phyloP scores from a whole-genome alignment of 2,888 invertebrate species.

The Gasteruption jaculator region DNA sequence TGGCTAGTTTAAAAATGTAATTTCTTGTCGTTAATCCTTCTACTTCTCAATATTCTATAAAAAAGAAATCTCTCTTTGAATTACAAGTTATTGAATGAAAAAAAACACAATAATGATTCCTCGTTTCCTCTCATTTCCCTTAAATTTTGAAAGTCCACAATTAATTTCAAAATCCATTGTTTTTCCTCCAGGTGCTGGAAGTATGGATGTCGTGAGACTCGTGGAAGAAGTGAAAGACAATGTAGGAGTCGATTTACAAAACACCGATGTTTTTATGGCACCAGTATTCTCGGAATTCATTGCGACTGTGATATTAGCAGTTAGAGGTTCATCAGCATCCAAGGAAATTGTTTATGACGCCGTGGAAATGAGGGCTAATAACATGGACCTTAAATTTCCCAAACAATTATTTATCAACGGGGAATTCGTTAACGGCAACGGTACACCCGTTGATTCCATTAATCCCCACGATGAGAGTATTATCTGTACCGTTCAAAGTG shows the following conservation, averaged over 20 bases:
- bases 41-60: no score
- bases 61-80: no score
- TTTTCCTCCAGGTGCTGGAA: conserved; percentile 73
- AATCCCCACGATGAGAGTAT: conserved; percentile 84
- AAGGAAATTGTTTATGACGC: conserved; percentile 67
- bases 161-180: neutral
- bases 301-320: conserved; percentile 61
- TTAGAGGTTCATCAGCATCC: conserved; percentile 59
- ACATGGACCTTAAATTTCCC: conserved; percentile 79
- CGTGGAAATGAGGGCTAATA: conserved; percentile 74
- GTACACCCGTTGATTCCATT: conserved; percentile 58
- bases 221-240: conserved; percentile 89
- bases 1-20: no score
- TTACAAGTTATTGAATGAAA: neutral
- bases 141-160: neutral
- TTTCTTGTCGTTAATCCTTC: no score
- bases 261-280: conserved; percentile 90
- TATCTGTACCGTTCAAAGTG: conserved; percentile 71
- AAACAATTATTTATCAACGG: conserved; percentile 91
- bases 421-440: conserved; percentile 76
- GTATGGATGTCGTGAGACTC: conserved; percentile 93
- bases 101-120: conserved; percentile 4
- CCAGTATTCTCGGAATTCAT: conserved; percentile 83
- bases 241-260: conserved; percentile 71
- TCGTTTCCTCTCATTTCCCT: neutral